Evolutionary conservation across 2,113 vertebrate genomes (phyloP).

Genomic region (Capreolus pygargus): DNA sequence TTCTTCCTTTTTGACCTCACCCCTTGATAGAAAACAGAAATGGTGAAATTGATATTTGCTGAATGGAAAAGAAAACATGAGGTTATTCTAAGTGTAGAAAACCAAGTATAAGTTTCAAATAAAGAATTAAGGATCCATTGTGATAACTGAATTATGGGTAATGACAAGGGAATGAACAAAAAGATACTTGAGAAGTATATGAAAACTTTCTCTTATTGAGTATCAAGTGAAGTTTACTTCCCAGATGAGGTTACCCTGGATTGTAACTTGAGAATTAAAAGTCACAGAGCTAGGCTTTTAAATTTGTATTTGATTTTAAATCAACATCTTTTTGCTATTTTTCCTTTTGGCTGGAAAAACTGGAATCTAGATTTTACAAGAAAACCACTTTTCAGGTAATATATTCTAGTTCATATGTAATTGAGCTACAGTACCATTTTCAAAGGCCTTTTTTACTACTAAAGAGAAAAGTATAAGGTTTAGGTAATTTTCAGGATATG

Average conservation of each 20-base stretch:
- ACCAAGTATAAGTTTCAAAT: constrained; percentile 67
- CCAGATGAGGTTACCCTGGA: constrained; percentile 40
- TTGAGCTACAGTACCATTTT: not conserved
- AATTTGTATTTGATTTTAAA: constrained; percentile 42
- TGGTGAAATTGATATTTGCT: constrained; percentile 61
- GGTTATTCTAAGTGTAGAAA: constrained; percentile 56
- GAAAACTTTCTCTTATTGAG: constrained; percentile 37
- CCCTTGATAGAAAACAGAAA: constrained; percentile 64
- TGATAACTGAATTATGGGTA: constrained; percentile 66
- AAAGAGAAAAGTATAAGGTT: not conserved
- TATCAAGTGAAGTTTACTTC: constrained; percentile 50
- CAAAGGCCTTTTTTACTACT: not conserved
- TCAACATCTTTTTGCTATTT: constrained; percentile 5
- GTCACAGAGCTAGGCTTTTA: not conserved
- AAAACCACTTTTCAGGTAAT: not conserved
- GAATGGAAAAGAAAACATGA: constrained; percentile 59
- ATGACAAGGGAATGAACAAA: constrained; percentile 36
- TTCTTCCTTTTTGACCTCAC: constrained; percentile 53
- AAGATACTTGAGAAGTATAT: constrained; percentile 39
- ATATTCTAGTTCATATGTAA: not conserved
- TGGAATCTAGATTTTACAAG: not conserved
- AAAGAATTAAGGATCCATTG: constrained; percentile 57
- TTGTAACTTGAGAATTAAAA: constrained; percentile 49
- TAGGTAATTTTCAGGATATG: not conserved
- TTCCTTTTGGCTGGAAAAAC: constrained; percentile 38